Percentiles rank a stretch among this genome's conserved stretches.
These are phyloP conservation scores for Amphiura filiformis DNA, from an alignment of 35 echinoderm and acorn worm species.

Conservation along the genomic window DNA sequence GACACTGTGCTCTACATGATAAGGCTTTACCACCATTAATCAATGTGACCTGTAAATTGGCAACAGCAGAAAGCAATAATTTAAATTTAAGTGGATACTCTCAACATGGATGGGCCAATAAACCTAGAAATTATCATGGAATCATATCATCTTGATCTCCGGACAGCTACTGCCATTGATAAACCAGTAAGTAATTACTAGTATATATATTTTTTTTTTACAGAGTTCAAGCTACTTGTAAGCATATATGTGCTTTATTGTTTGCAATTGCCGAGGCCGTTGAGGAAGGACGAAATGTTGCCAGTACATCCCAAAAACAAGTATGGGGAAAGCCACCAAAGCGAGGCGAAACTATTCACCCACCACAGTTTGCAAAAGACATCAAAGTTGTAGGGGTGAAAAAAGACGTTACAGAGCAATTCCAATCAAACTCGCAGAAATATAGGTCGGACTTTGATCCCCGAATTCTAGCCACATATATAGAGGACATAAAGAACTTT, in stretches of 20 bases:
- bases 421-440: not conserved
- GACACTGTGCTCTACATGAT: no score
- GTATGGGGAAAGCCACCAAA: constrained; percentile 28
- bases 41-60: no score
- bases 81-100: no score
- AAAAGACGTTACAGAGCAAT: constrained; percentile 32
- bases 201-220: constrained; percentile 27
- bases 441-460: not conserved
- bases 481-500: not conserved
- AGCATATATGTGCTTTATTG: constrained; percentile 46
- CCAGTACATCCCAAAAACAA: constrained; percentile 40
- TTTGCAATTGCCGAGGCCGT: constrained; percentile 47
- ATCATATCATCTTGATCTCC: no score
- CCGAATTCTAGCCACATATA: not conserved
- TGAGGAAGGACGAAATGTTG: constrained; percentile 34
- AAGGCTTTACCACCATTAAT: no score
- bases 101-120: no score
- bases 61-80: no score
- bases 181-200: no score
- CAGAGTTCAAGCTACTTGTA: constrained; percentile 40
- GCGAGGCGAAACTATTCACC: constrained; percentile 29
- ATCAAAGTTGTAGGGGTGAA: constrained; percentile 44
- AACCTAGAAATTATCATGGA: no score
- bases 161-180: no score
- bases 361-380: constrained; percentile 52